A percentile compares a stretch with the other conserved stretches of the same genome.
These are phyloP conservation scores for Circaetus gallicus DNA, from an alignment of 2,113 vertebrate species.

Conservation along the genomic window DNA sequence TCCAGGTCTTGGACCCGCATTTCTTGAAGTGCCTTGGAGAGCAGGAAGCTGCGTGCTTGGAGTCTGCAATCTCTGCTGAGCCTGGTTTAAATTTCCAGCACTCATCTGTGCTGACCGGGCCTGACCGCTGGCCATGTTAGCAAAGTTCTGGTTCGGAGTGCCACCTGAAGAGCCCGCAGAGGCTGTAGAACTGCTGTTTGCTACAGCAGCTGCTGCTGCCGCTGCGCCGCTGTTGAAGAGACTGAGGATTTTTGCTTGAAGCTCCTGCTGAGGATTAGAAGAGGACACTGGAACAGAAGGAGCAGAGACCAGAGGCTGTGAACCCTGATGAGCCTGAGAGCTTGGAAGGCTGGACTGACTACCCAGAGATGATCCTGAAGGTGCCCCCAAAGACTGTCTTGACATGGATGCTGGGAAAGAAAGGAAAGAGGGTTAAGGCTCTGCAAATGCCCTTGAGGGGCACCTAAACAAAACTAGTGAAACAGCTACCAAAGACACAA, in stretches of 20 bases:
- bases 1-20: conserved; percentile 67
- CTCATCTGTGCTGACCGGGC: conserved; percentile 34
- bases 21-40: conserved; percentile 65
- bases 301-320: conserved; percentile 70
- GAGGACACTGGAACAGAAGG: conserved; percentile 58
- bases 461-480: not conserved
- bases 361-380: conserved; percentile 70
- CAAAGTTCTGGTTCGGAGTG: conserved; percentile 74
- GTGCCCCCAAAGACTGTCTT: conserved; percentile 69
- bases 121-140: conserved; percentile 43
- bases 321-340: conserved; percentile 69
- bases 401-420: conserved; percentile 70
- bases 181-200: conserved; percentile 76
- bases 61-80: conserved; percentile 74
- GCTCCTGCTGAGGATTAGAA: conserved; percentile 87
- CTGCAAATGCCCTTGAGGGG: not conserved
- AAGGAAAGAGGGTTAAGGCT: conserved; percentile 31
- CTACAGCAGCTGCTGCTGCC: conserved; percentile 72
- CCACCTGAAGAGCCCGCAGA: not conserved
- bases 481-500: not conserved
- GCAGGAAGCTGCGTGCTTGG: conserved; percentile 70
- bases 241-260: conserved; percentile 97
- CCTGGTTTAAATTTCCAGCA: conserved; percentile 36
- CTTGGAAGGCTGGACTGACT: conserved; percentile 61
- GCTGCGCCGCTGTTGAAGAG: conserved; percentile 87